Percentiles rank a stretch among this genome's conserved stretches.
Evolutionary conservation across 2,113 vertebrate genomes (phyloP).

Genomic region (Phaethornis superciliosus): DNA sequence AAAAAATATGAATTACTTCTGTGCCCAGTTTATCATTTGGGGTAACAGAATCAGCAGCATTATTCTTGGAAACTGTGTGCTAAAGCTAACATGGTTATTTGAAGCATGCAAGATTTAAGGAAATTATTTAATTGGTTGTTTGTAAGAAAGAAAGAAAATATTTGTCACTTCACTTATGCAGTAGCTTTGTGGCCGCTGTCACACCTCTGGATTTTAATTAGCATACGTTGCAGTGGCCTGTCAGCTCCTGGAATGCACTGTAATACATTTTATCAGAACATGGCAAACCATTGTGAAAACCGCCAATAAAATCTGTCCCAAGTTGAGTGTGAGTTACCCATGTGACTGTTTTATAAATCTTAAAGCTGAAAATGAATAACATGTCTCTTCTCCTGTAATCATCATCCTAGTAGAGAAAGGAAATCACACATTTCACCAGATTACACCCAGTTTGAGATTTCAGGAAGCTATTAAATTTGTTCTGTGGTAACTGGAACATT

Average conservation of each 20-base stretch:
- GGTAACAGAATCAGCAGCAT: neutral
- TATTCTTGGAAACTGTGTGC: neutral
- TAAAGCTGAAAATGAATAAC: neutral
- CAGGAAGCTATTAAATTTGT: neutral
- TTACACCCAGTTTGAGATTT: neutral
- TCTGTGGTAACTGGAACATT: neutral
- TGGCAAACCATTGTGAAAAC: neutral
- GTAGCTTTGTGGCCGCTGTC: neutral
- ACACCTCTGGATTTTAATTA: neutral
- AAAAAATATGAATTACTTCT: neutral
- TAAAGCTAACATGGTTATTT: neutral
- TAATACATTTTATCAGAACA: neutral
- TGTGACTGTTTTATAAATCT: neutral
- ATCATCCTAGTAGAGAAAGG: neutral
- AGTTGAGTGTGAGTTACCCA: neutral
- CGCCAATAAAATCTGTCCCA: neutral
- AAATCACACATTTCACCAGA: neutral
- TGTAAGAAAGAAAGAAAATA: neutral
- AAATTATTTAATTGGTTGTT: neutral
- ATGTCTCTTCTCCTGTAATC: neutral
- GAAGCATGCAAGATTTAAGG: neutral
- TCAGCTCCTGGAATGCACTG: neutral
- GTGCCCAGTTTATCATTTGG: neutral
- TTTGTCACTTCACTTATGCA: neutral
- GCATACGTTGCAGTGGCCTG: neutral